A percentile compares a stretch with the other conserved stretches of the same genome.
Evolutionary conservation across 2,113 vertebrate genomes (phyloP).

Genomic region (Rhinolophus sinicus): DNA sequence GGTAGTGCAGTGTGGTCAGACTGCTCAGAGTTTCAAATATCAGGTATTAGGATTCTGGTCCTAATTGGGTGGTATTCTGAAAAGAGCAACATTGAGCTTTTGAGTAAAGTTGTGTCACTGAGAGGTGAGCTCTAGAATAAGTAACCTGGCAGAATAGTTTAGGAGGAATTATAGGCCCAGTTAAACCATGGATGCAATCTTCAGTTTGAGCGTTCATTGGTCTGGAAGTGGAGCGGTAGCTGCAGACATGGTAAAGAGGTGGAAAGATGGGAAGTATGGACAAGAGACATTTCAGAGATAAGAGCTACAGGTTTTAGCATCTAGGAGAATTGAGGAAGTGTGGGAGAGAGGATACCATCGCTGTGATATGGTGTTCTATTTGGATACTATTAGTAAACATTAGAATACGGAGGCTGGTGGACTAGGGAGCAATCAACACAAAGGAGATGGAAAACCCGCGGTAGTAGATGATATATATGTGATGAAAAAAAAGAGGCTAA

Average conservation of each 20-base stretch:
- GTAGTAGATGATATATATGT: neutral
- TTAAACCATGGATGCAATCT: neutral
- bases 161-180: neutral
- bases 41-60: neutral
- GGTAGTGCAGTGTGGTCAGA: neutral
- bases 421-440: neutral
- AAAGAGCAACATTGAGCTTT: neutral
- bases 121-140: neutral
- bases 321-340: neutral
- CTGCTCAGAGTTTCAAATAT: neutral
- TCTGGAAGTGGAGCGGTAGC: neutral
- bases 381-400: neutral
- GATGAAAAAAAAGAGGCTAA: neutral
- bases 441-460: neutral
- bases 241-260: neutral
- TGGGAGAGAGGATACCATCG: accelerated
- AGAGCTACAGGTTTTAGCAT: neutral
- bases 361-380: neutral
- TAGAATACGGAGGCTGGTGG: neutral
- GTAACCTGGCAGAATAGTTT: neutral
- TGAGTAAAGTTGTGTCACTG: neutral
- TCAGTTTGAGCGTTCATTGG: neutral
- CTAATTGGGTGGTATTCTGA: neutral
- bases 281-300: neutral
- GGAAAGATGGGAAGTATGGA: neutral